Percentiles rank a stretch among this genome's conserved stretches.
Conservation (phyloP, 2,888 invertebrate species). For the Dimorphilus gyrociliatus region DNA sequence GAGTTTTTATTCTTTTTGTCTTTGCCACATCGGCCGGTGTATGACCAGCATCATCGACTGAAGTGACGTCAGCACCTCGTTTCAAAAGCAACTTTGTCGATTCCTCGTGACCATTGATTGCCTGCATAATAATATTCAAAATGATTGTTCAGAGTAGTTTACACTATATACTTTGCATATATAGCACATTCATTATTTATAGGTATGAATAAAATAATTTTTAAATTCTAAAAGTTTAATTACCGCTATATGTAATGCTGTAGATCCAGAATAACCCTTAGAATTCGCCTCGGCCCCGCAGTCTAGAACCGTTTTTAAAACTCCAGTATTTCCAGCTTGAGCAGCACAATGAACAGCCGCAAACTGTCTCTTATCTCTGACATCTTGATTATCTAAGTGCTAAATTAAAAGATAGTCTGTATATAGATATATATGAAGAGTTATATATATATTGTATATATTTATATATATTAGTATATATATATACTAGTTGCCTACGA, state of each 20-base stretch:
- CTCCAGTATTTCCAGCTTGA: conserved; percentile 24
- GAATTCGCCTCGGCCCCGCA: conserved; percentile 29
- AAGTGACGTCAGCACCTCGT: conserved; percentile 26
- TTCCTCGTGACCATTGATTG: conserved; percentile 26
- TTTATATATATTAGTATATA: too few species aligned
- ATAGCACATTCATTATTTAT: neutral
- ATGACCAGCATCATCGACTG: conserved; percentile 27
- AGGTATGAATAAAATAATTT: neutral
- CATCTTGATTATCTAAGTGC: conserved; percentile 15
- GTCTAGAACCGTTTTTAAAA: conserved; percentile 21
- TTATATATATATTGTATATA: too few species aligned
- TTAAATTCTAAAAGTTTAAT: conserved; percentile 5
- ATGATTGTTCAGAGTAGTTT: too few species aligned
- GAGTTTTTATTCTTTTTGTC: conserved; percentile 19
- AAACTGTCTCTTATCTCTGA: conserved; percentile 25
- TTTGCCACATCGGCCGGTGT: conserved; percentile 30
- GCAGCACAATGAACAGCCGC: conserved; percentile 34
- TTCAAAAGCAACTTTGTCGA: conserved; percentile 20
- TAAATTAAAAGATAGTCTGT: too few species aligned
- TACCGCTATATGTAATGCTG: conserved; percentile 32
- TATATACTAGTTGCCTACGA: too few species aligned
- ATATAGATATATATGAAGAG: too few species aligned
- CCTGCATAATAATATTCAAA: too few species aligned
- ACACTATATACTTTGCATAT: neutral
- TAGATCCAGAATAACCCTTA: conserved; percentile 27